Evolutionary conservation across 2,797 vertebrate species (phyloP), one percentile per base, ranked within the genome.

Genomic region (Fundulus diaphanus): DNA sequence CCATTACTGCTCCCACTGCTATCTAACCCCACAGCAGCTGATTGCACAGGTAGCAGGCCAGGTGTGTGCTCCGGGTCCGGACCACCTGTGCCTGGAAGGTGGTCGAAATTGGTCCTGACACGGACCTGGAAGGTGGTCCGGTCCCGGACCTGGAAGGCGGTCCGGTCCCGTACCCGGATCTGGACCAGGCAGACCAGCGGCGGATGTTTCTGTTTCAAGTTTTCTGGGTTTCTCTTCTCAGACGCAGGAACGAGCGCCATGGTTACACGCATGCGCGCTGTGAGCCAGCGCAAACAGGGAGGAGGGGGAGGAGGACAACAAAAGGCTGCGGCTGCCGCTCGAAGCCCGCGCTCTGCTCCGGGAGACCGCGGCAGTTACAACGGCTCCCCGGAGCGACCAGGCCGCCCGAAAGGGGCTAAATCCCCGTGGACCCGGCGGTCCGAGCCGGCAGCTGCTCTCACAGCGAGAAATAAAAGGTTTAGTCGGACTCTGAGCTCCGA

Each of bases 211-310:
- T 12, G 61, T n/a, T 65, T 65, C 3, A 40, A 24, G 35, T 11
- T 1, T 48, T 73, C 40, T 48, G 11, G 56, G 76, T 88, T 85
- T 86, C 79, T 52, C 69, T 82, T 78, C 68, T 71, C 54, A 31
- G 51, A 74, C 70, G 72, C 83, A 90, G 77, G 87, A 90, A 92
- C 68, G 85, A 92, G 91, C 86, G 90, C 88, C 86, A 87, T 87
- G 79, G 86, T 87, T 91, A 74, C 92, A 93, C 95, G 95, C 95
- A 96, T 96, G 95, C 95, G 95, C 94, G 67, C 40, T 72, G 68
- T 70, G 68, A 86, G 61, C 88, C 90, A 85, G 85, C 89, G 95
- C 88, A 95, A 95, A 95, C 93, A 92, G 85, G 91, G 85, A 90
- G 92, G 92, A 88, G 88, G 89, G 84, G 74, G 63, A 70, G 87